Evolutionary conservation across 2,888 invertebrate genomes (phyloP).

Genomic region (Lithosia quadra): DNA sequence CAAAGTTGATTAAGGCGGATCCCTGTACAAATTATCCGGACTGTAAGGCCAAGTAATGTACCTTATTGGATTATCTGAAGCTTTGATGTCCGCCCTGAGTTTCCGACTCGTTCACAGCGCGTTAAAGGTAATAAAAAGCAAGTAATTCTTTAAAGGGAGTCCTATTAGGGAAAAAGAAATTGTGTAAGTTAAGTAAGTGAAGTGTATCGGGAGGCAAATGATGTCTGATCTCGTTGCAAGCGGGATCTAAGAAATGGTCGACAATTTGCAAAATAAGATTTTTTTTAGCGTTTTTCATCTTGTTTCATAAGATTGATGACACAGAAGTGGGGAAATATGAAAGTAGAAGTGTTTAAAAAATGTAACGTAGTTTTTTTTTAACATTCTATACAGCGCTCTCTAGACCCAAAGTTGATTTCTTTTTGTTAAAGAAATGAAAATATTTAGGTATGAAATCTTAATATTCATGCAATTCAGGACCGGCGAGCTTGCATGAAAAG

Average conservation of each 20-base stretch:
- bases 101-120: conserved; percentile 69
- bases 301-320: conserved; percentile 20
- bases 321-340: conserved; percentile 7
- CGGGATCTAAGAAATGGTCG: conserved; percentile 24
- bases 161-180: conserved; percentile 71
- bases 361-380: background rate
- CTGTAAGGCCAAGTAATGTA: conserved; percentile 72
- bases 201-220: conserved; percentile 52
- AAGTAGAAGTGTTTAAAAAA: background rate
- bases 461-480: no score
- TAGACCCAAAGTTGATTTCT: no score
- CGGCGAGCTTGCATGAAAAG: no score
- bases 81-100: conserved; percentile 79
- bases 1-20: conserved; percentile 75
- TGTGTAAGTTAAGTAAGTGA: conserved; percentile 71
- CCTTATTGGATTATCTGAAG: conserved; percentile 81
- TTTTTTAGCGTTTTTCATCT: conserved; percentile 25
- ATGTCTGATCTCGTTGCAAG: conserved; percentile 36
- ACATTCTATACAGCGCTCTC: no score
- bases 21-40: conserved; percentile 74
- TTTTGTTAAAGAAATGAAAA: no score
- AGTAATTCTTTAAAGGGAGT: conserved; percentile 76
- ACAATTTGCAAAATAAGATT: conserved; percentile 46
- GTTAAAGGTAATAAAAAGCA: conserved; percentile 79
- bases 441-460: no score